These are phyloP conservation scores for Indicator indicator DNA, from an alignment of 2,113 vertebrate species.

Conservation along the genomic window DNA sequence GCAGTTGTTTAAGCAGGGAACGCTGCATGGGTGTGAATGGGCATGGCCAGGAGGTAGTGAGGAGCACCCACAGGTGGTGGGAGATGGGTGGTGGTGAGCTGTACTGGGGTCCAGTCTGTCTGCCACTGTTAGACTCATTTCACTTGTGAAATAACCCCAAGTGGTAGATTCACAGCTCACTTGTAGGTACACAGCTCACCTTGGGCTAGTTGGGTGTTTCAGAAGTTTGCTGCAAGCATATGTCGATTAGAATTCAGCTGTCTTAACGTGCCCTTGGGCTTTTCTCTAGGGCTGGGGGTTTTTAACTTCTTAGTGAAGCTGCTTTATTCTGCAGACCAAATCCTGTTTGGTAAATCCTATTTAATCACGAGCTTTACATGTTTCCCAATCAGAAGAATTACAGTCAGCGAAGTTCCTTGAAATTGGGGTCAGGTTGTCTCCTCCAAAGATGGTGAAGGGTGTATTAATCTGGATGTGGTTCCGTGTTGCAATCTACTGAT, in stretches of 20 bases:
- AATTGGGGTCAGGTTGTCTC: not conserved
- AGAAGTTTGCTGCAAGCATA: not conserved
- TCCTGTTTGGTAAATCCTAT: not conserved
- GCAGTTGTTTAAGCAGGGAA: rapidly evolving
- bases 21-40: rapidly evolving
- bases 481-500: rapidly evolving
- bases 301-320: not conserved
- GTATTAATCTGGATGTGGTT: not conserved
- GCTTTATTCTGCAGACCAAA: not conserved
- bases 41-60: not conserved
- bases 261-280: not conserved
- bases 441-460: not conserved
- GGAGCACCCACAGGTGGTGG: not conserved
- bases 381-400: not conserved
- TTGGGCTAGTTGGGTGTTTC: not conserved
- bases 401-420: not conserved
- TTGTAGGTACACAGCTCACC: rapidly evolving
- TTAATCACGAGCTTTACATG: not conserved
- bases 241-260: rapidly evolving
- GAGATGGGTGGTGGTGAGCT: not conserved
- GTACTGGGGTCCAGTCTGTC: not conserved
- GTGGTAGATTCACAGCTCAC: rapidly evolving
- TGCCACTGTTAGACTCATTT: rapidly evolving
- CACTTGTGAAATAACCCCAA: not conserved
- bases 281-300: not conserved